Conservation (phyloP, 1,140 invertebrate genomes). For the Drosophila punjabiensis region DNA sequence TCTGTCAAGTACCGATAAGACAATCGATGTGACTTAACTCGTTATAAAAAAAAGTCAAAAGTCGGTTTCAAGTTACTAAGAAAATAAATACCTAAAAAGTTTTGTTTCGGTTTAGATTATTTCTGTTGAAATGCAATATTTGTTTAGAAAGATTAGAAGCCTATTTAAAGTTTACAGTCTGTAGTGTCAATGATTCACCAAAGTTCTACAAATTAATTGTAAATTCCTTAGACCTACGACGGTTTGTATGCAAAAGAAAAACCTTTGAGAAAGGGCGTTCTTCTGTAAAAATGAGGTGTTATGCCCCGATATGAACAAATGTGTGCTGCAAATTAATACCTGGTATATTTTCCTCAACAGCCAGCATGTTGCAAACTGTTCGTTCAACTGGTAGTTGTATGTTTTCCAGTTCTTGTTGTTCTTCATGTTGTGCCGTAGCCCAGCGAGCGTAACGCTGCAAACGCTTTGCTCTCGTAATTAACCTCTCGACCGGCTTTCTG, state of each 20-base stretch:
- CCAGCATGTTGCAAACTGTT: constrained; percentile 35
- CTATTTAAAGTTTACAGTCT: not conserved
- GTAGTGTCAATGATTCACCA: not conserved
- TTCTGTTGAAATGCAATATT: not conserved
- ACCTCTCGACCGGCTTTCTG: constrained; percentile 82
- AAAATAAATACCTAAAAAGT: not conserved
- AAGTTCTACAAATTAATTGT: not conserved
- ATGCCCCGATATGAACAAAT: constrained; percentile 15
- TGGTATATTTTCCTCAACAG: constrained; percentile 17
- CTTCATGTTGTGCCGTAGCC: constrained; percentile 33
- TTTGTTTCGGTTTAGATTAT: not conserved
- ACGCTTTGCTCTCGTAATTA: constrained; percentile 81
- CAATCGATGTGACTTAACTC: too few species aligned
- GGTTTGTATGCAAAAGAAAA: not conserved
- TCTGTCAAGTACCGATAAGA: not conserved
- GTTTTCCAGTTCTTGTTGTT: constrained; percentile 29
- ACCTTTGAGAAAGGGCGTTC: constrained; percentile 6
- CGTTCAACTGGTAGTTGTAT: constrained; percentile 54
- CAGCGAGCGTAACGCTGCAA: constrained; percentile 75
- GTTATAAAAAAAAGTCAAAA: not conserved
- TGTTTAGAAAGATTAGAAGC: not conserved
- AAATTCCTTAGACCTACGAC: not conserved
- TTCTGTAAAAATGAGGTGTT: constrained; percentile 22
- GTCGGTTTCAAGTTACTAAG: not conserved
- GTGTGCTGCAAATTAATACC: constrained; percentile 33